Conservation (phyloP, 2,888 invertebrate genomes). For the Suillia variegata region DNA sequence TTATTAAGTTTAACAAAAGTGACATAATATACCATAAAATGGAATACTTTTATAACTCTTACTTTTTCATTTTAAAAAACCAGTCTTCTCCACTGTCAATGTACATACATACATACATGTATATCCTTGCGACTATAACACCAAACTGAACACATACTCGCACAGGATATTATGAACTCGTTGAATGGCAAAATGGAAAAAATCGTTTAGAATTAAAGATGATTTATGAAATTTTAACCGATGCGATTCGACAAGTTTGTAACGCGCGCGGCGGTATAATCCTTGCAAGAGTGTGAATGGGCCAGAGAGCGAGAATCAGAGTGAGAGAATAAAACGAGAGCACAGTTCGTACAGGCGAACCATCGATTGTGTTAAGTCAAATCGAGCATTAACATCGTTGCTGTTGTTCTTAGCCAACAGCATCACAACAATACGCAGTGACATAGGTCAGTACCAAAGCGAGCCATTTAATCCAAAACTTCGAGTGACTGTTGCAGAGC, state of each 20-base stretch:
- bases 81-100: too few species aligned
- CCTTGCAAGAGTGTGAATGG: background rate
- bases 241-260: constrained; percentile 41
- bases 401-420: background rate
- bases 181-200: constrained; percentile 35
- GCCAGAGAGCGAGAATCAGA: background rate
- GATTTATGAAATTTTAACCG: constrained; percentile 45
- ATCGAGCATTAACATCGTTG: background rate
- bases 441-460: constrained; percentile 26
- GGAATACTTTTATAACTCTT: too few species aligned
- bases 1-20: too few species aligned
- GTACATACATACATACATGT: background rate
- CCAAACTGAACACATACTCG: background rate
- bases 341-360: background rate
- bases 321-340: background rate
- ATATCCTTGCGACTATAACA: background rate
- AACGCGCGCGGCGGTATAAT: background rate
- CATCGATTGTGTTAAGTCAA: background rate
- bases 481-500: too few species aligned
- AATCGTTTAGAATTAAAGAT: constrained; percentile 44
- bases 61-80: too few species aligned
- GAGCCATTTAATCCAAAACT: too few species aligned
- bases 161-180: background rate
- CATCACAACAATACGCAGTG: constrained; percentile 13
- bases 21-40: too few species aligned